Base-by-base conservation (phyloP, 2,113 vertebrate species). In the Spilogale gracilis region DNA sequence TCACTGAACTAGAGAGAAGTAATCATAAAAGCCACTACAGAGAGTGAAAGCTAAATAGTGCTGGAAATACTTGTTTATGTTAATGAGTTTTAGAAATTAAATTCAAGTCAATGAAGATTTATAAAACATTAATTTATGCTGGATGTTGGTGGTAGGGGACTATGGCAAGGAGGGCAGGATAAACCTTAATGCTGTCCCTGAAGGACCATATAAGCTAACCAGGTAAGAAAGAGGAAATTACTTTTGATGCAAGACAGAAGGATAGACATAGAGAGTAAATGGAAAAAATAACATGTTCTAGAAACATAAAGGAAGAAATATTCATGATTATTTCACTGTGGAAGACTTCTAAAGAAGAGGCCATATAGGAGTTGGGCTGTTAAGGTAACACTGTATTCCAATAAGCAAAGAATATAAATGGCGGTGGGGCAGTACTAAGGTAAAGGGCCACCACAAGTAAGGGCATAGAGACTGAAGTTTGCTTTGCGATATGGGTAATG, bases 21-120 rank as follows among this genome's bases (percentile, higher is more conserved):
- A 94, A 56, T 58, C 25, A 43, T 92, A 50, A 71, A 93, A 9
- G 12, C 21, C 38, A 56, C 83, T 88, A 27, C 58, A 95, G 71
- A 58, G 9, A 93, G 27, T 79, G 32, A 67, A 98, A 0, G 3
- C 61, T 52, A 83, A 89, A 45, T 87, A 14, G 65, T 87, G 96
- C 8, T 94, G 17, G 88, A 94, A 90, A 73, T 92, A 89, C 79
- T 96, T 2, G 2, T 21, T 87, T 84, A 74, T 73, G 74, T 45
- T 95, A 89, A 86, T 94, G 65, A 81, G 56, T 85, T 97, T 87
- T 71, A 60, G 52, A 97, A 81, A 81, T 94, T 92, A 20, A 93
- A 69, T 74, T 86, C 78, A 83, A 94, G 69, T 94, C 4, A 63
- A 21, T 90, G 13, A 74, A 56, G 27, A 92, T 84, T 87, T 96